These are phyloP conservation scores for Esox niger DNA, from an alignment of 2,113 vertebrate genomes.

Conservation along the genomic window DNA sequence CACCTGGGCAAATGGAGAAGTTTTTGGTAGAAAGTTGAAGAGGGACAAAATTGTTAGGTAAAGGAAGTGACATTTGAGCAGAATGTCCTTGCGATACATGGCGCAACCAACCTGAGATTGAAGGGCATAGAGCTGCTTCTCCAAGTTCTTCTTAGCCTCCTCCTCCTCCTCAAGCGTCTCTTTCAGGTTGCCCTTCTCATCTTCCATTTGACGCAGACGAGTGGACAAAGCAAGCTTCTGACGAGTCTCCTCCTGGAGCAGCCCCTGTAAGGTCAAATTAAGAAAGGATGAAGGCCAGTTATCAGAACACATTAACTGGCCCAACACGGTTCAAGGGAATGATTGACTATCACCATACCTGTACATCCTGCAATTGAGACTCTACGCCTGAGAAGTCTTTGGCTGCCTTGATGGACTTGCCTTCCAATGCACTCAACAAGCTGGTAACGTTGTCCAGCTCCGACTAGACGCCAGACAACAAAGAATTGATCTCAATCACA, in stretches of 20 bases:
- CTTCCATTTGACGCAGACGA: conserved; percentile 88
- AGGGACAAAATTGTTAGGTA: neutral
- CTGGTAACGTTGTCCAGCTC: conserved; percentile 85
- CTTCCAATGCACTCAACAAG: conserved; percentile 83
- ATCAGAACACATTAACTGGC: neutral
- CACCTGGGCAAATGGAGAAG: conserved; percentile 64
- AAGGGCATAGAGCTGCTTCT: conserved; percentile 84
- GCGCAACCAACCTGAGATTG: conserved; percentile 82
- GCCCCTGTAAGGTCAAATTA: conserved; percentile 69
- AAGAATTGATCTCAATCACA: too few relatives aligned
- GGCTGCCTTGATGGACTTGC: conserved; percentile 87
- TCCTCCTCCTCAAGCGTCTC: conserved; percentile 95
- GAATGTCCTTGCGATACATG: too few relatives aligned
- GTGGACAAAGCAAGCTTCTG: conserved; percentile 88
- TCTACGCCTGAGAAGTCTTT: conserved; percentile 87
- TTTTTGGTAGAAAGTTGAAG: neutral
- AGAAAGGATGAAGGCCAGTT: conserved; percentile 14
- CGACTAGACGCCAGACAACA: conserved; percentile 57
- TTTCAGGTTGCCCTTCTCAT: conserved; percentile 83
- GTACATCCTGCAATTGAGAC: conserved; percentile 91
- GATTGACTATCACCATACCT: conserved; percentile 68
- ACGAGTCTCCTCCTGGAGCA: conserved; percentile 93
- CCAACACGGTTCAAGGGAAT: neutral
- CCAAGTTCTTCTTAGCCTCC: conserved; percentile 83
- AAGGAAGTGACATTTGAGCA: neutral